Base-by-base conservation (phyloP, 2,113 vertebrate species). In the Amia ocellicauda region DNA sequence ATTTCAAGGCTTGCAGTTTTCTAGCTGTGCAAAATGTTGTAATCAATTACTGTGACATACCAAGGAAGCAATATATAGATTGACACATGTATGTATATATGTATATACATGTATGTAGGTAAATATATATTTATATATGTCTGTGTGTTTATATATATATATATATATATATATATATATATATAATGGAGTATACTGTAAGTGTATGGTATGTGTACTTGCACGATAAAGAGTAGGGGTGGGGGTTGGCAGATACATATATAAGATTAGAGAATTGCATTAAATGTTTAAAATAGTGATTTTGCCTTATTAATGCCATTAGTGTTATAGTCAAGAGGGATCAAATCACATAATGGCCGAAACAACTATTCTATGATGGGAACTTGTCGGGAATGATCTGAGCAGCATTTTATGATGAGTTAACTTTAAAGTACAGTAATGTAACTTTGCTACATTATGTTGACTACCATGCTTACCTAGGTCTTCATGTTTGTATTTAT, bases 241-340 rank as follows among this genome's bases (percentile, higher is more conserved):
- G 3, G 67, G 64, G 68, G 50, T 66, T 61, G 72, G 62, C 54
- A 60, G 43, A 70, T 65, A 66, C 70, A 45, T 61, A 69, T 77
- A 81, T 72, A 64, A 75, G 79, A n/a, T n/a, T n/a, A n/a, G 74
- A 76, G 74, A 72, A 70, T 19, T 71, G 76, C 80, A 83, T 74
- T 43, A 75, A 62, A 70, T 72, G 79, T 82, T 88, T 86, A 84
- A 87, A 88, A 86, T 85, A 86, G 80, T 78, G 85, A 82, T 87
- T 89, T 86, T 87, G 86, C 84, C 86, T 88, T 89, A 89, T 90
- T 90, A 89, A 86, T 86, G 84, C 81, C 85, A 89, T 90, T 88
- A 90, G 86, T 89, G 83, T 88, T 88, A 87, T 82, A 87, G 89
- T 89, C 88, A 89, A 79, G 81, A 83, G 78, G 74, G 74, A 90